Evolutionary conservation across 2,797 vertebrate species (phyloP), one percentile per base, ranked within the genome.

Genomic region (Enteromius viviparus): DNA sequence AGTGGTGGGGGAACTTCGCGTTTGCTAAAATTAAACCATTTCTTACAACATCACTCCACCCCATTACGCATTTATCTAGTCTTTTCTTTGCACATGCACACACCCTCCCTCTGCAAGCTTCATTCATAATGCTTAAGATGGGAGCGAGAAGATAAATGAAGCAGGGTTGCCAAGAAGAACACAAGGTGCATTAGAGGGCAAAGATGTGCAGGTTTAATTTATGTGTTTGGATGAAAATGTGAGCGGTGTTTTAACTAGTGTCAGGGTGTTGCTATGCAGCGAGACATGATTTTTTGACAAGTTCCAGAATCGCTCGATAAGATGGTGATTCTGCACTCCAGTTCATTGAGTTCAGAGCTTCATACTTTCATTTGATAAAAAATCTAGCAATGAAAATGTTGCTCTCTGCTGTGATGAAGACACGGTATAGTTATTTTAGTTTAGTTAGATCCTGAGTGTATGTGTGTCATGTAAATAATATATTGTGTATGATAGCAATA

Each of bases 21-120:
- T 87, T 11, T 76, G 89, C 91, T 93, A 93, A 92, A 92, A 90
- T 92, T 92, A 92, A 87, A 84, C 82, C 5, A n/a, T 89, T 86
- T 80, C 8, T 17, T 80, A 64, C 29, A 6, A 55, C 29, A 47
- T 6, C 6, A 8, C 82, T 45, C 34, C 45, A 51, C 26, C 60
- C 34, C 7, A 32, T 78, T 23, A 37, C 74, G 7, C n/a, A 12
- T 29, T 15, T 60, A 42, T 42, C 55, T 62, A 26, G 15, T 60
- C 37, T 77, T 64, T 77, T 62, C 55, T 62, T 58, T 62, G 51
- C 64, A n/a, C 49, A 68, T 21, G 55, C 37, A 65, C 34, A 64
- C 26, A 37, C 45, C 1, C 68, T 87, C 49, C 49, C 60, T 76
- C 42, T 62, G 26, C 55, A 64, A 74, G 81, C 84, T 89, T 90